Evolutionary conservation across 2,888 invertebrate genomes (phyloP).

Genomic region (Hemaris fuciformis): DNA sequence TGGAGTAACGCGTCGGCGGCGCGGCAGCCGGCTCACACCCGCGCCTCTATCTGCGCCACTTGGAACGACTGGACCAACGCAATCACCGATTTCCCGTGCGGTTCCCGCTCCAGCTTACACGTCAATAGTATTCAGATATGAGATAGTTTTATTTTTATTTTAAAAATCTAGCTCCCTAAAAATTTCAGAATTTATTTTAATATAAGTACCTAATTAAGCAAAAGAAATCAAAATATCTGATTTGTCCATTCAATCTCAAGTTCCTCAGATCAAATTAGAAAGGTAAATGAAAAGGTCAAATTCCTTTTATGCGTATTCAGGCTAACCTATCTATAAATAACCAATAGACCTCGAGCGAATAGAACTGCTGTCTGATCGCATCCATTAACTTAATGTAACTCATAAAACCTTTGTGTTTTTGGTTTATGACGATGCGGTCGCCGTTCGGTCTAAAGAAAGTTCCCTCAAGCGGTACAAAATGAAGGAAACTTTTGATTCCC

Average conservation of each 20-base stretch:
- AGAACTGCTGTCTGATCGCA: slow-evolving; percentile 54
- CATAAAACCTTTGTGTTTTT: slow-evolving; percentile 74
- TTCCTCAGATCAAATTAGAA: background rate
- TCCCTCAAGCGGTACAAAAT: slow-evolving; percentile 33
- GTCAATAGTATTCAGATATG: background rate
- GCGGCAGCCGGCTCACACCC: slow-evolving; percentile 20
- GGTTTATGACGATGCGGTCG: slow-evolving; percentile 63
- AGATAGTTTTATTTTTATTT: no score
- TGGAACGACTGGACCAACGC: background rate
- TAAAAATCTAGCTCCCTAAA: no score
- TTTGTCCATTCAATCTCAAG: background rate
- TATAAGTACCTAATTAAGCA: no score
- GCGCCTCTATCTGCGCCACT: slow-evolving; percentile 3
- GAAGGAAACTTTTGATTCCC: slow-evolving; percentile 55
- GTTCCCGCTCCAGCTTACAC: background rate
- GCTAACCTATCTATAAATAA: slow-evolving; percentile 22
- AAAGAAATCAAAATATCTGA: no score
- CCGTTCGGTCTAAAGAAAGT: slow-evolving; percentile 45
- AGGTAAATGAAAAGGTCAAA: background rate
- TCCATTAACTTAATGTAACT: slow-evolving; percentile 70
- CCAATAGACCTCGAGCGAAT: slow-evolving; percentile 56
- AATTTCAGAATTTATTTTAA: no score
- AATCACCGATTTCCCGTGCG: background rate
- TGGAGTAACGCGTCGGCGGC: slow-evolving; percentile 42
- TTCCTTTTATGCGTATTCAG: background rate